Conservation (phyloP, 2,797 vertebrate species). For the Esox lucius region DNA sequence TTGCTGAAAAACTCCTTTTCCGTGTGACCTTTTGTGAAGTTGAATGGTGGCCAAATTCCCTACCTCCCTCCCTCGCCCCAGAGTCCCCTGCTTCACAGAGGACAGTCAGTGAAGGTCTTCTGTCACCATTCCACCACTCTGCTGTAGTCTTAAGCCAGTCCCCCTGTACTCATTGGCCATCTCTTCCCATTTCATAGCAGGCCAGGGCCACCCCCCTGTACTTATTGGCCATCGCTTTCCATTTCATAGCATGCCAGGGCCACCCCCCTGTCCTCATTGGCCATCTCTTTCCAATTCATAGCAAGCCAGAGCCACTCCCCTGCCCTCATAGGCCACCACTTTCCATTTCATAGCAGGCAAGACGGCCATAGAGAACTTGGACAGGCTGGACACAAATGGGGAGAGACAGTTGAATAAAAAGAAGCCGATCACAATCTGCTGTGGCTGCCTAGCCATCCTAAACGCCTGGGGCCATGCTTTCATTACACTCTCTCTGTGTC, state of each 20-base stretch:
- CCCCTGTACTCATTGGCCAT: background rate
- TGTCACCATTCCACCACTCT: background rate
- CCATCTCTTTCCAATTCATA: background rate
- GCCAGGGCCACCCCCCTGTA: background rate
- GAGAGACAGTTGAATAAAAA: slow-evolving; percentile 21
- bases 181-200: background rate
- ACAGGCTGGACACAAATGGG: slow-evolving; percentile 3
- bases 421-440: slow-evolving; percentile 15
- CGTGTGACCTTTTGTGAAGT: background rate
- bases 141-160: background rate
- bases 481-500: slow-evolving; percentile 10
- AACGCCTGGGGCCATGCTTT: slow-evolving; percentile 11
- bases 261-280: too few species aligned
- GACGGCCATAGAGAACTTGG: background rate
- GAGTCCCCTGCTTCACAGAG: background rate
- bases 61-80: background rate
- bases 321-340: too few species aligned
- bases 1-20: background rate
- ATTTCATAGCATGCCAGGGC: background rate
- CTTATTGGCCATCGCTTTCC: background rate
- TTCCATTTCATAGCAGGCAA: background rate
- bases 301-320: background rate
- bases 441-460: slow-evolving; percentile 3
- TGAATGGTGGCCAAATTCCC: slow-evolving; percentile 6
- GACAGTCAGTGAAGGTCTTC: background rate